A percentile compares a stretch with the other conserved stretches of the same genome.
Evolutionary conservation across 2,797 vertebrate species (phyloP).

Genomic region (Merluccius polli): DNA sequence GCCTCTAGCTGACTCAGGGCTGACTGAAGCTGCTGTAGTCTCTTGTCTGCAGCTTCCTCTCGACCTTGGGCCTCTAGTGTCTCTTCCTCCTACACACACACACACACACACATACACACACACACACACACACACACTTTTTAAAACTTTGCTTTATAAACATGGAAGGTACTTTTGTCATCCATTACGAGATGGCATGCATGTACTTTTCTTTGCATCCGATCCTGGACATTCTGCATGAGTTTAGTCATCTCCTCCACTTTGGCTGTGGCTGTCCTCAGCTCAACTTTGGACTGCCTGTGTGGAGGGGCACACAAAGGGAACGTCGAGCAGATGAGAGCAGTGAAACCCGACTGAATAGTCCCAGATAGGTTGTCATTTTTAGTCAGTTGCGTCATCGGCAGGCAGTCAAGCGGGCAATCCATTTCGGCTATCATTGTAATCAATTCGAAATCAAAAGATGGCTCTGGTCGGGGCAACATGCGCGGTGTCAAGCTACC

Average conservation of each 20-base stretch:
- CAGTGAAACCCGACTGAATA: neutral
- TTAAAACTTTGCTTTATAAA: neutral
- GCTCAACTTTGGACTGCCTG: constrained; percentile 83
- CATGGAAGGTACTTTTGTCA: neutral
- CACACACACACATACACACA: neutral
- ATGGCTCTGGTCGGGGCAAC: neutral
- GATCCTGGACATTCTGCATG: constrained; percentile 75
- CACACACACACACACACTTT: neutral
- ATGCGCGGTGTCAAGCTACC: constrained; percentile 68
- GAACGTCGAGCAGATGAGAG: neutral
- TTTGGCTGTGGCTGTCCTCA: constrained; percentile 77
- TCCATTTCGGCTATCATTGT: neutral
- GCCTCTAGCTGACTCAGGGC: constrained; percentile 81
- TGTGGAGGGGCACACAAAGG: constrained; percentile 8
- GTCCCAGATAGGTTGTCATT: neutral
- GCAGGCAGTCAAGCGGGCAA: neutral
- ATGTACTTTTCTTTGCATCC: constrained; percentile 81
- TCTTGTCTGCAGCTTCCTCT: constrained; percentile 81
- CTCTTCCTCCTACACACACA: constrained; percentile 79
- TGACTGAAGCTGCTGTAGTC: constrained; percentile 80
- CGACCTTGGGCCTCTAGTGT: constrained; percentile 73
- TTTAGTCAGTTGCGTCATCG: constrained; percentile 9
- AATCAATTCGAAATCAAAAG: neutral
- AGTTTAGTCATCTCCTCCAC: constrained; percentile 82
- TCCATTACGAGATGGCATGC: neutral